Conservation (phyloP, 2,888 invertebrate species). For the Coelopa pilipes region DNA sequence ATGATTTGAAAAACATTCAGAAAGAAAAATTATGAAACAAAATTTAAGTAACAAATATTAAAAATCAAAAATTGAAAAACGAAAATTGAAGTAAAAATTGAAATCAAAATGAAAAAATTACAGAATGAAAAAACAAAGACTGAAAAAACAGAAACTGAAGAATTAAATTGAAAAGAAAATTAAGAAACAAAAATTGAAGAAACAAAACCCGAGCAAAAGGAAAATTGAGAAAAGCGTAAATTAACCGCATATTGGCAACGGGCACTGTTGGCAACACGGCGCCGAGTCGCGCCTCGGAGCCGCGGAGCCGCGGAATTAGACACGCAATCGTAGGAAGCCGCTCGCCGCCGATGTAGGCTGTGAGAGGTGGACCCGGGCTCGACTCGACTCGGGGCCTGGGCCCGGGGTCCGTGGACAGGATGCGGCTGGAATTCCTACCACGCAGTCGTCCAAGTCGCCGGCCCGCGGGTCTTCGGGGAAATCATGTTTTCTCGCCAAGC, state of each 20-base stretch:
- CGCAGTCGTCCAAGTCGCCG: background rate
- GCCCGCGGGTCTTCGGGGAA: background rate
- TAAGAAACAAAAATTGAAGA: background rate
- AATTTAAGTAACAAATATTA: too few relatives aligned
- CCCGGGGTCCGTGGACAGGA: background rate
- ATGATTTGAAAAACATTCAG: background rate
- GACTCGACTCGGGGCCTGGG: too few relatives aligned
- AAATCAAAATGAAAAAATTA: background rate
- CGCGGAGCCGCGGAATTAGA: slow-evolving; percentile 24
- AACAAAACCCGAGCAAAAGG: background rate
- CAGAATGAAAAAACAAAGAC: background rate
- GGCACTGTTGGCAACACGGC: slow-evolving; percentile 15
- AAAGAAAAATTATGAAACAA: too few relatives aligned
- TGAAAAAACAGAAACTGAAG: background rate
- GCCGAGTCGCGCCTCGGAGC: background rate
- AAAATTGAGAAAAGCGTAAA: background rate
- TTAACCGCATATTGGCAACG: slow-evolving; percentile 4
- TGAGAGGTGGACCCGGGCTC: slow-evolving; percentile 1
- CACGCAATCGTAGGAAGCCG: slow-evolving; percentile 30
- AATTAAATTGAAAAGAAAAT: background rate
- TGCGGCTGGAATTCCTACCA: background rate
- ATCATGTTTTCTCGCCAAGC: background rate
- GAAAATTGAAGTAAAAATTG: background rate
- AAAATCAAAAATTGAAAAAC: background rate
- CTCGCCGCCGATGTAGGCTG: slow-evolving; percentile 24